Evolutionary conservation across 2,797 vertebrate species (phyloP).

Genomic region (Rhincodon typus): DNA sequence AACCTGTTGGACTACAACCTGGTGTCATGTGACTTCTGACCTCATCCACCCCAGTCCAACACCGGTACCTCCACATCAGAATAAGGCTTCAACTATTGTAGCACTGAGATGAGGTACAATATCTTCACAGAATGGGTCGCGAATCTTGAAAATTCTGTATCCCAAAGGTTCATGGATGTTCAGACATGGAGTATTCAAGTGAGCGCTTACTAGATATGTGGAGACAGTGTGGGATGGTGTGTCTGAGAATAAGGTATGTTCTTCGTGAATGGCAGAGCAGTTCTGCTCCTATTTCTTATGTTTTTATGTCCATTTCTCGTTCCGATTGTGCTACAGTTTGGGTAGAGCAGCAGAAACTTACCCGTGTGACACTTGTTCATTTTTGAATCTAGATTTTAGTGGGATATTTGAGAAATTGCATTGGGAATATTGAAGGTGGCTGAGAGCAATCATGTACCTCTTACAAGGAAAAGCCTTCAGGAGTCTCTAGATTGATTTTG

Average conservation of each 20-base stretch:
- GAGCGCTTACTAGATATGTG: not conserved
- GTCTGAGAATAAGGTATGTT: not conserved
- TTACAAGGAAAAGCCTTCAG: not conserved
- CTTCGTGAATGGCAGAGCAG: not conserved
- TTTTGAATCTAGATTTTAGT: not conserved
- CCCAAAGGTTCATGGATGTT: not conserved
- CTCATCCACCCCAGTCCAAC: too few species aligned
- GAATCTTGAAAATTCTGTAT: not conserved
- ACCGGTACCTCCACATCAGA: too few species aligned
- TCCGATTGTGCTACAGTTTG: not conserved
- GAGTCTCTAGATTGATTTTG: not conserved
- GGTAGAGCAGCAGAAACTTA: not conserved
- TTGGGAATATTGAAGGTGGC: not conserved
- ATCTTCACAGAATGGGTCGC: not conserved
- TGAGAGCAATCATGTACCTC: not conserved
- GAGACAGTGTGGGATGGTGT: not conserved
- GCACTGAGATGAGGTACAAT: not conserved
- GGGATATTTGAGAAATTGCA: not conserved
- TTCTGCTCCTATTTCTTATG: too few species aligned
- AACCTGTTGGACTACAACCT: too few species aligned
- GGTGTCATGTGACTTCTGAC: too few species aligned
- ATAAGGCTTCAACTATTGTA: too few species aligned
- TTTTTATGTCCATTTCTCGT: not conserved
- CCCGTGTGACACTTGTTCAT: not conserved
- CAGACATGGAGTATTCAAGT: not conserved